Evolutionary conservation across 2,797 vertebrate species (phyloP).

Genomic region (Anniella stebbinsi): DNA sequence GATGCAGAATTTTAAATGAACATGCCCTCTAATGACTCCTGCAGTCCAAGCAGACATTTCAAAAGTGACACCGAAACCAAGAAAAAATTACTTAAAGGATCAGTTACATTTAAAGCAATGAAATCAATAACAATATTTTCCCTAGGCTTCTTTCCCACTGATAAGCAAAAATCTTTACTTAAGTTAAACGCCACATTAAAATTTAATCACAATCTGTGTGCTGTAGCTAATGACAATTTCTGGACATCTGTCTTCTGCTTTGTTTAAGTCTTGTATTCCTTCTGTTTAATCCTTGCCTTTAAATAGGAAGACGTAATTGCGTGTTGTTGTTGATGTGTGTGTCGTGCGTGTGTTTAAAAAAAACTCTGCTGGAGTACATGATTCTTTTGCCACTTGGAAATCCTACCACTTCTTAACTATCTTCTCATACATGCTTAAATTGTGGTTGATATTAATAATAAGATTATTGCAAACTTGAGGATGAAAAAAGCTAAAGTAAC

Average conservation of each 20-base stretch:
- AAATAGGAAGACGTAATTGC: slow-evolving; percentile 55
- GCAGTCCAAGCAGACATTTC: slow-evolving; percentile 82
- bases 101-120: slow-evolving; percentile 92
- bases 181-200: slow-evolving; percentile 91
- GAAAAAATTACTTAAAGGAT: slow-evolving; percentile 94
- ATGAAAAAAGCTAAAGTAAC: not conserved
- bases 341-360: not conserved
- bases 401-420: not conserved
- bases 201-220: slow-evolving; percentile 93
- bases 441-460: not conserved
- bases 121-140: slow-evolving; percentile 99
- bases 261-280: slow-evolving; percentile 90
- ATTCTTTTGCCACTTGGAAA: slow-evolving; percentile 45
- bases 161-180: slow-evolving; percentile 90
- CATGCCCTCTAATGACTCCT: slow-evolving; percentile 77
- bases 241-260: slow-evolving; percentile 91
- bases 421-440: not conserved
- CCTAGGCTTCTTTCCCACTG: slow-evolving; percentile 84
- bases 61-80: slow-evolving; percentile 84
- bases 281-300: slow-evolving; percentile 88
- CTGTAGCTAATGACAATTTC: slow-evolving; percentile 90
- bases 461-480: not conserved
- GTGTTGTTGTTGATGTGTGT: not conserved
- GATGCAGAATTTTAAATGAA: slow-evolving; percentile 86
- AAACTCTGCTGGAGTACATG: slow-evolving; percentile 9